Evolutionary conservation across 1,140 invertebrate genomes (phyloP), one percentile per base, ranked within the genome.

Genomic region (Lucilia cuprina): DNA sequence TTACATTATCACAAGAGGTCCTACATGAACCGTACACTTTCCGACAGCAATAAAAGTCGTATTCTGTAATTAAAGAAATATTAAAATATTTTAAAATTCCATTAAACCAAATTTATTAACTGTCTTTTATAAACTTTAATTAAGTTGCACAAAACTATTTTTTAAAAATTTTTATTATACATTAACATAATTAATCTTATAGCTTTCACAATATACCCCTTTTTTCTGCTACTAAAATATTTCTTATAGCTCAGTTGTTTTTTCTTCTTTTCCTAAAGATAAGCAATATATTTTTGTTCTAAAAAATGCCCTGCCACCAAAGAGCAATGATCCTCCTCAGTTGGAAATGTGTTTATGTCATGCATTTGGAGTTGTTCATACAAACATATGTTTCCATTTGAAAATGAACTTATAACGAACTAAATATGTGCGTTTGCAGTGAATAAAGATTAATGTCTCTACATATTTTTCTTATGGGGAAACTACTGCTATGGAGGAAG

Each of bases 1-100:
- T 90, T 89, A 90, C 89, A 85, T 90, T 90, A 86, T 90, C 89
- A 84, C 89, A 90, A 86, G 89, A 89, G 87, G 88, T 87, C 85
- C 89, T 89, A 90, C 89, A 90, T 86, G 89, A 90, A 82, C 89
- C 89, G 83, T 88, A 90, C 84, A 90, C 89, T 86, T 90, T 87
- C 85, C 87, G 88, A 86, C 89, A 90, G 84, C 89, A 90, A 86
- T 87, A 30, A 30, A 30, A 89, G 85, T 90, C 90, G 85, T 89
- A 86, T 88, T 90, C 89, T 90, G 88, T 82, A 90, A 88, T 82
- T 65, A 77, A 41, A 74, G 82, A 49, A 83, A 78, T 77, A 78
- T 41, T 2, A 25, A 70, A 9, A 30, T 19, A 25, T 21, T 9
- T 21, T 21, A 25, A n/a, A 10, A 25, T 21, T 21, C n/a, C 21